Evolutionary conservation across 2,113 vertebrate species (phyloP).

Genomic region (Tachycineta bicolor): DNA sequence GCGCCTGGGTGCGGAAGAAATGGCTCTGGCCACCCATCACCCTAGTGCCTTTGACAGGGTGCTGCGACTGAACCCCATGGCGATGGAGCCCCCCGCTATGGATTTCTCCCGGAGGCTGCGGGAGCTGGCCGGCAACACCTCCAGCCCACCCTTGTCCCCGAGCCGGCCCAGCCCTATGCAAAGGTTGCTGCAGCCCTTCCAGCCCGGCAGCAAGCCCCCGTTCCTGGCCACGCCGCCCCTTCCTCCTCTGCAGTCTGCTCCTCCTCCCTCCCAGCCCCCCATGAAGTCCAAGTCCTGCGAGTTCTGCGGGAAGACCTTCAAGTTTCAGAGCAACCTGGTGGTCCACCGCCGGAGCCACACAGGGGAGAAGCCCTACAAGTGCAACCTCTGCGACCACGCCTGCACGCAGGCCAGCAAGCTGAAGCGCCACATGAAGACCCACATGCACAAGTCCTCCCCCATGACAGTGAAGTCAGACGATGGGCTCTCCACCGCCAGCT

Average conservation of each 20-base stretch:
- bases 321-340: slow-evolving; percentile 99
- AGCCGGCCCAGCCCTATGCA: slow-evolving; percentile 98
- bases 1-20: slow-evolving; percentile 97
- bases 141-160: slow-evolving; percentile 95
- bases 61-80: slow-evolving; percentile 98
- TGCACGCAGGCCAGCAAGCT: slow-evolving; percentile 99
- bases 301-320: slow-evolving; percentile 99
- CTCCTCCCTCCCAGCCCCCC: slow-evolving; percentile 90
- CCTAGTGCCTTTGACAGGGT: slow-evolving; percentile 99
- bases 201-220: slow-evolving; percentile 93
- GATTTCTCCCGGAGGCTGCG: slow-evolving; percentile 99
- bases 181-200: slow-evolving; percentile 99
- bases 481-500: slow-evolving; percentile 93
- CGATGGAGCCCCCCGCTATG: slow-evolving; percentile 98
- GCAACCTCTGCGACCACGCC: slow-evolving; percentile 98
- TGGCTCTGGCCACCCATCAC: slow-evolving; percentile 98
- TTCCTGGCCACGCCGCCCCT: slow-evolving; percentile 96
- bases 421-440: slow-evolving; percentile 99
- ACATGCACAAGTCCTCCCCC: slow-evolving; percentile 98
- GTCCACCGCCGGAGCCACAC: slow-evolving; percentile 99
- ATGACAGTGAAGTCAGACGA: slow-evolving; percentile 96
- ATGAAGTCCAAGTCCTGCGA: slow-evolving; percentile 98
- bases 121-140: slow-evolving; percentile 98
- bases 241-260: slow-evolving; percentile 93
- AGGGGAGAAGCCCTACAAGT: slow-evolving; percentile 99